Evolutionary conservation across 2,113 vertebrate species (phyloP).

Genomic region (Notiomystis cincta): DNA sequence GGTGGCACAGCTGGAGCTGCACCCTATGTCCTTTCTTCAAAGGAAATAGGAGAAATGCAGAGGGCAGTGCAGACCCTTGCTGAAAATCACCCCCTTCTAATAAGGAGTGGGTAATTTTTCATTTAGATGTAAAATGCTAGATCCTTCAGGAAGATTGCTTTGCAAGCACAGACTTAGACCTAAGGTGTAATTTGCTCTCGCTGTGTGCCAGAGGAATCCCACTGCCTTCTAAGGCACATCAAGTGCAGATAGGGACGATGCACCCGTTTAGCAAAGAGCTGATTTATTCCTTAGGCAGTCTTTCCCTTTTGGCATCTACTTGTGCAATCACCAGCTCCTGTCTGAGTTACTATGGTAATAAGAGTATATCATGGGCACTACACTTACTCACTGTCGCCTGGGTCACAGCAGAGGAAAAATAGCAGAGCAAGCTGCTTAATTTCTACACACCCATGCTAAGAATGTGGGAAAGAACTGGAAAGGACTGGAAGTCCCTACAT

Average conservation of each 20-base stretch:
- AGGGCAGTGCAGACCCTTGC: not conserved
- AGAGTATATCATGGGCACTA: not conserved
- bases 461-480: not conserved
- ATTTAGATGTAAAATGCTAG: not conserved
- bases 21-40: not conserved
- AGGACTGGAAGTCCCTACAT: not conserved
- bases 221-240: not conserved
- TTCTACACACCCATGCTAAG: not conserved
- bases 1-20: not conserved
- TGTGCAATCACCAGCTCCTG: not conserved
- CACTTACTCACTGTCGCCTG: not conserved
- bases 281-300: not conserved
- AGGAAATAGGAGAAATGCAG: not conserved
- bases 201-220: not conserved
- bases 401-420: slow-evolving; percentile 6
- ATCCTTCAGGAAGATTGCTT: not conserved
- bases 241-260: not conserved
- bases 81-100: not conserved
- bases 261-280: not conserved
- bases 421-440: not conserved
- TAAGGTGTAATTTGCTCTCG: not conserved
- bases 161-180: not conserved
- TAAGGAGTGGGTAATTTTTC: not conserved
- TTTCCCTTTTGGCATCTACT: slow-evolving; percentile 19
- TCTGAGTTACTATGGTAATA: slow-evolving; percentile 57